phyloP scores from a whole-genome alignment of 2,113 vertebrate genomes.

The Holacanthus passer region DNA sequence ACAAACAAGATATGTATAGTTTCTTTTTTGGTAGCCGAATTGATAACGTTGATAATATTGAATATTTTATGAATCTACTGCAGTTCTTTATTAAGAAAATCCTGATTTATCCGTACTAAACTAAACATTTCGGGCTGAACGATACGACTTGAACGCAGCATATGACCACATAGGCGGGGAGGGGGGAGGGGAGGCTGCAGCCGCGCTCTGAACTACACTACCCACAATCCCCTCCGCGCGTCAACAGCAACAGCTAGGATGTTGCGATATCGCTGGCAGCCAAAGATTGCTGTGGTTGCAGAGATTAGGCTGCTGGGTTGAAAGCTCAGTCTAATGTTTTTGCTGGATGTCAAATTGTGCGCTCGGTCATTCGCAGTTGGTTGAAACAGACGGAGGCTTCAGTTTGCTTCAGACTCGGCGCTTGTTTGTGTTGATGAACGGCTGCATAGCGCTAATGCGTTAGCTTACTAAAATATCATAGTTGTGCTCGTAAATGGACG shows the following conservation, averaged over 20 bases:
- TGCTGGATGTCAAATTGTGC: conserved; percentile 40
- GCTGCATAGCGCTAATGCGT: conserved; percentile 60
- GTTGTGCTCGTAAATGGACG: conserved; percentile 58
- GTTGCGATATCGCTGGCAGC: conserved; percentile 78
- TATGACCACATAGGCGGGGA: conserved; percentile 20
- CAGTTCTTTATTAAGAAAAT: too few relatives aligned
- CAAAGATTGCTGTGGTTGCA: conserved; percentile 79
- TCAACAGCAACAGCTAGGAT: conserved; percentile 78
- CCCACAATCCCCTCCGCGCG: conserved; percentile 66
- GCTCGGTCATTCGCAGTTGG: conserved; percentile 6
- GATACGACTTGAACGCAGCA: conserved; percentile 6
- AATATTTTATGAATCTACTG: too few relatives aligned
- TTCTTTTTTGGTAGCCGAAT: too few relatives aligned
- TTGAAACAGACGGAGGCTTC: conserved; percentile 1
- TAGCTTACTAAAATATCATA: conserved; percentile 63
- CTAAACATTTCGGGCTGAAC: background rate
- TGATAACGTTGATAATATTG: too few relatives aligned
- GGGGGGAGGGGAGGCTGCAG: conserved; percentile 4
- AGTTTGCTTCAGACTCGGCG: conserved; percentile 38
- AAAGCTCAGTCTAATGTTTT: conserved; percentile 50
- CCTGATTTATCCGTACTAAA: background rate
- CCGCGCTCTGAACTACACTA: conserved; percentile 64
- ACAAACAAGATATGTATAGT: background rate
- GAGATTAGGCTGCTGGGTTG: conserved; percentile 62
- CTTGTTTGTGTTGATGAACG: conserved; percentile 45